These are phyloP conservation scores for Andrena bucephala DNA, from an alignment of 2,888 invertebrate genomes.

Conservation along the genomic window DNA sequence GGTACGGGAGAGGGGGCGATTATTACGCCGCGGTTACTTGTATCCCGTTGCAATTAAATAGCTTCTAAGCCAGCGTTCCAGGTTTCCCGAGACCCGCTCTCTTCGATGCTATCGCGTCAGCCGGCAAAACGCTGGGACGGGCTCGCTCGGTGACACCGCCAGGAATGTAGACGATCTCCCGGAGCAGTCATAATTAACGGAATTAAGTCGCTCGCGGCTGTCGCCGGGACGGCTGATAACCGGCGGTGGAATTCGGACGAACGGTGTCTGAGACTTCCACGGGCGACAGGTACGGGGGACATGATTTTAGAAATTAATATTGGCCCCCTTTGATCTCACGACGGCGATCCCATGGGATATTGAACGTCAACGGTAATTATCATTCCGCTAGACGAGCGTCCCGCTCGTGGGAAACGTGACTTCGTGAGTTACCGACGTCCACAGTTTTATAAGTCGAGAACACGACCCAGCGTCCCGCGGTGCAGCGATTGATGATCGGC, in stretches of 20 bases:
- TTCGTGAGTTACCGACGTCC: conserved; percentile 30
- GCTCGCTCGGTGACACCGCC: conserved; percentile 51
- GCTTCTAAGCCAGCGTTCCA: conserved; percentile 28
- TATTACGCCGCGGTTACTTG: conserved; percentile 19
- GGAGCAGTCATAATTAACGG: conserved; percentile 46
- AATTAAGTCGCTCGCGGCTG: conserved; percentile 46
- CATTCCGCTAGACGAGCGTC: conserved; percentile 20
- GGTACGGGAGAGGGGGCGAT: neutral
- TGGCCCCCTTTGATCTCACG: neutral
- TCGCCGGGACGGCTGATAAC: conserved; percentile 24
- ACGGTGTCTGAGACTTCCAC: conserved; percentile 21
- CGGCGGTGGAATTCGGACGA: conserved; percentile 39
- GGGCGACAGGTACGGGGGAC: neutral
- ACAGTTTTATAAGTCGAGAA: conserved; percentile 32
- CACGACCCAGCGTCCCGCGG: conserved; percentile 44
- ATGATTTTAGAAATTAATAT: neutral
- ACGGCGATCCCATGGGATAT: conserved; percentile 13
- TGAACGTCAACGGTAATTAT: conserved; percentile 46
- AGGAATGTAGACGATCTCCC: conserved; percentile 55
- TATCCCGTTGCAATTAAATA: conserved; percentile 39
- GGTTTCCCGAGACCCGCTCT: conserved; percentile 10
- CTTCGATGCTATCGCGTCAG: conserved; percentile 40
- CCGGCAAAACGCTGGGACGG: conserved; percentile 33
- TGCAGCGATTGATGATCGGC: conserved; percentile 49
- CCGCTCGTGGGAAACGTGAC: conserved; percentile 51